phyloP scores from a whole-genome alignment of 2,797 vertebrate genomes.

The Sebastes vulpes region DNA sequence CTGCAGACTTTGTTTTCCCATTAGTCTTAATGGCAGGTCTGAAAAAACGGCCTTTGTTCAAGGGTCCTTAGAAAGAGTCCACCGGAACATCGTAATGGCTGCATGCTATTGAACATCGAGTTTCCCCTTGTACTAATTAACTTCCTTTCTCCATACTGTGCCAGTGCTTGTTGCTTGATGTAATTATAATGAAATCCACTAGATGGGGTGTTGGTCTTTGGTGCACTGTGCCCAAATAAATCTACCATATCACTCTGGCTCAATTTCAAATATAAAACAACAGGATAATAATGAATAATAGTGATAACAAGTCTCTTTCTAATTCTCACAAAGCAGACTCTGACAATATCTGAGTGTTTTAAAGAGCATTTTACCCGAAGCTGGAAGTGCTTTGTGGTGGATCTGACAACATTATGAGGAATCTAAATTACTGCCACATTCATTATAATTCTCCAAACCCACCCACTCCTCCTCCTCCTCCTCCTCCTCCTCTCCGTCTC shows the following conservation, averaged over 20 bases:
- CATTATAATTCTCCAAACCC: slow-evolving; percentile 49
- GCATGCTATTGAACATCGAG: slow-evolving; percentile 14
- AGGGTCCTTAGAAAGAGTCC: neutral
- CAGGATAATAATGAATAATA: neutral
- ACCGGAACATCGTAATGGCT: slow-evolving; percentile 30
- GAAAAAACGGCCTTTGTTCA: slow-evolving; percentile 20
- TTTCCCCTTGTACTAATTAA: slow-evolving; percentile 39
- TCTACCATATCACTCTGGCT: neutral
- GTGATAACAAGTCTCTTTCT: neutral
- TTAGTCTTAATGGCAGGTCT: slow-evolving; percentile 56
- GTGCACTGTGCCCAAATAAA: neutral
- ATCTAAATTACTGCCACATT: slow-evolving; percentile 76
- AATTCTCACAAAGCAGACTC: slow-evolving; percentile 10
- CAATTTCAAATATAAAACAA: neutral
- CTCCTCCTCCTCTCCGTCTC: no score
- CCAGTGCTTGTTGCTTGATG: slow-evolving; percentile 2
- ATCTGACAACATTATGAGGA: slow-evolving; percentile 74
- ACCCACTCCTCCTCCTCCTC: slow-evolving; percentile 11
- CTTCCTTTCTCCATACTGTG: slow-evolving; percentile 11
- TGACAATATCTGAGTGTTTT: slow-evolving; percentile 22
- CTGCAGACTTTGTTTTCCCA: slow-evolving; percentile 45
- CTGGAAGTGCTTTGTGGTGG: slow-evolving; percentile 70
- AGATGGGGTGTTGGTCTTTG: slow-evolving; percentile 59
- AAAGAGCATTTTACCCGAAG: slow-evolving; percentile 25
- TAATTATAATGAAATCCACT: slow-evolving; percentile 52